Base-by-base conservation (phyloP, 1,140 invertebrate genomes). In the Nasonia vitripennis region DNA sequence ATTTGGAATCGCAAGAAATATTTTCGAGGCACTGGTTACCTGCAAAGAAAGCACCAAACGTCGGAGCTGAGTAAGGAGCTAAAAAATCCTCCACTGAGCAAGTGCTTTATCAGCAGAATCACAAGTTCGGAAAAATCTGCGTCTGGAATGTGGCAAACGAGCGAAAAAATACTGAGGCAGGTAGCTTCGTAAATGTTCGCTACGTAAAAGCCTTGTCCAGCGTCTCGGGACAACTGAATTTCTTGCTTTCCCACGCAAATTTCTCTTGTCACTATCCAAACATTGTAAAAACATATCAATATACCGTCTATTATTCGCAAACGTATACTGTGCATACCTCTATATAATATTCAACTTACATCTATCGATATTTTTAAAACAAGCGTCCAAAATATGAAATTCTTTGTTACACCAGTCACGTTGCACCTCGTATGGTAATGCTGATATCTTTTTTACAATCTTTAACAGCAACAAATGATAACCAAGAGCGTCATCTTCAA, bases 31-130 rank as follows among this genome's bases (percentile, higher is more conserved):
- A 51, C 10, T 62, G 6, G 3, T 45, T 77, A 93, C 92, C 90
- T 90, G 81, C 86, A 88, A 67, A 93, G 37, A 34, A 92, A 92
- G 41, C 89, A 91, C 91, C 92, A 93, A 34, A 91, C 37, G 67
- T 93, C 92, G 1, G 88, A 87, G n/a, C 89, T 90, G 0, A 93
- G 79, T 41, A 92, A 82, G 0, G 90, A 90, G 80, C 89, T 87
- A 90, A 90, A 93, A n/a, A 91, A 86, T 41, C 87, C 75, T 45
- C 89, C 87, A 67, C 88, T 89, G 34, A 93, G 48, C 17, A 93
- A 85, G 86, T 93, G 85, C 12, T 90, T 92, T 74, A 92, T 67
- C 20, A 93, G 74, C 27, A 91, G 55, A 6, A 87, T 34, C 70
- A 92, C 91, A 7, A 92, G 20, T 1, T 68, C 79, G 1, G 81